phyloP scores from a whole-genome alignment of 2,113 vertebrate species.

The Coregonus clupeaformis region DNA sequence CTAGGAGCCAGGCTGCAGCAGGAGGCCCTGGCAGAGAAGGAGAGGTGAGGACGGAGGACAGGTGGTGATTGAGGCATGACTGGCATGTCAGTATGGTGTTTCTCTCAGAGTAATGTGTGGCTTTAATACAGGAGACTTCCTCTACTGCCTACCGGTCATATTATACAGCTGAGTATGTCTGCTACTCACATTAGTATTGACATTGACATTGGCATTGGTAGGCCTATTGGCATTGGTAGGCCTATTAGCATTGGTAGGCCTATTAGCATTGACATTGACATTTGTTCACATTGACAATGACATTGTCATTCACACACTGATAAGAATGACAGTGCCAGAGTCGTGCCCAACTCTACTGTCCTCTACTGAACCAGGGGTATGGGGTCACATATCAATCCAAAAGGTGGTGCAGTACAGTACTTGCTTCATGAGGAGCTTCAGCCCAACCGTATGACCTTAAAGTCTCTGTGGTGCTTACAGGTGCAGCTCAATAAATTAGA shows the following conservation, averaged over 20 bases:
- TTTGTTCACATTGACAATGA: neutral
- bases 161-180: neutral
- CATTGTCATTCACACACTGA: neutral
- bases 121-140: neutral
- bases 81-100: neutral
- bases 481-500: too few relatives aligned
- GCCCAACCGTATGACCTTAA: too few relatives aligned
- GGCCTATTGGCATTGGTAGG: too few relatives aligned
- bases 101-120: neutral
- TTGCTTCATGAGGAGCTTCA: too few relatives aligned
- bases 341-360: neutral
- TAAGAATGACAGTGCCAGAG: neutral
- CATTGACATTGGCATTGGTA: neutral
- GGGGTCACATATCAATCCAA: neutral
- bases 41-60: conserved; percentile 70
- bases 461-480: too few relatives aligned
- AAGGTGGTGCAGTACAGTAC: too few relatives aligned
- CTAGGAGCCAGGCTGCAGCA: conserved; percentile 13
- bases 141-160: neutral
- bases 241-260: too few relatives aligned
- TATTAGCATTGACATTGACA: too few relatives aligned
- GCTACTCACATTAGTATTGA: neutral
- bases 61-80: neutral
- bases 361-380: neutral
- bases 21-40: conserved; percentile 58